These are phyloP conservation scores for Zygothrica quintamaculata DNA, from an alignment of 2,888 invertebrate species.

Conservation along the genomic window DNA sequence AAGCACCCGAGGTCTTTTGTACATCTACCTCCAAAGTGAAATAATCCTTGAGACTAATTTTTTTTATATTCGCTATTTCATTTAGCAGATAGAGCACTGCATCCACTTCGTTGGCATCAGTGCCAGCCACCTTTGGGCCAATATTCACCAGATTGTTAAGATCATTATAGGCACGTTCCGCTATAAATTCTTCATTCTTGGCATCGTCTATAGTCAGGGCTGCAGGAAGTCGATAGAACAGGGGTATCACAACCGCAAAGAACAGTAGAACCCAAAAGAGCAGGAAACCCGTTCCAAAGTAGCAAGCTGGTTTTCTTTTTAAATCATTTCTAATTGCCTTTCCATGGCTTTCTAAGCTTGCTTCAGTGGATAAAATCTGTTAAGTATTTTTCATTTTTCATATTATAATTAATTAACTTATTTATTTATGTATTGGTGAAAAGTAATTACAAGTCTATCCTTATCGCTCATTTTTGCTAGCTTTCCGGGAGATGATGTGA, in stretches of 20 bases:
- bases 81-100: slow-evolving; percentile 85
- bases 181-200: slow-evolving; percentile 86
- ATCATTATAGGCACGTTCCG: slow-evolving; percentile 87
- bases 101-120: slow-evolving; percentile 88
- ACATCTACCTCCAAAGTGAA: slow-evolving; percentile 78
- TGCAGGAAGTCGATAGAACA: slow-evolving; percentile 68
- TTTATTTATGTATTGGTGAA: not conserved
- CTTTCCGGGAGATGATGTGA: slow-evolving; percentile 5
- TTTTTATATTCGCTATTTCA: slow-evolving; percentile 69
- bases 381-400: not conserved
- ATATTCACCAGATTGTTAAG: slow-evolving; percentile 76
- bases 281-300: slow-evolving; percentile 66
- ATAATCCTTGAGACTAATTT: slow-evolving; percentile 65
- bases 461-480: slow-evolving; percentile 35
- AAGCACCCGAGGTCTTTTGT: slow-evolving; percentile 77
- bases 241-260: slow-evolving; percentile 67
- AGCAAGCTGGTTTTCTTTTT: slow-evolving; percentile 54
- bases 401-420: not conserved
- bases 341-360: not conserved
- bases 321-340: not conserved
- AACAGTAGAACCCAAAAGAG: slow-evolving; percentile 74
- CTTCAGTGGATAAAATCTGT: slow-evolving; percentile 30
- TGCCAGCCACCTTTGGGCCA: slow-evolving; percentile 89
- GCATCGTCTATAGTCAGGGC: slow-evolving; percentile 65
- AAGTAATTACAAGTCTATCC: slow-evolving; percentile 37